Evolutionary conservation across 2,888 invertebrate species (phyloP).

Genomic region (Tachystola acroxantha): DNA sequence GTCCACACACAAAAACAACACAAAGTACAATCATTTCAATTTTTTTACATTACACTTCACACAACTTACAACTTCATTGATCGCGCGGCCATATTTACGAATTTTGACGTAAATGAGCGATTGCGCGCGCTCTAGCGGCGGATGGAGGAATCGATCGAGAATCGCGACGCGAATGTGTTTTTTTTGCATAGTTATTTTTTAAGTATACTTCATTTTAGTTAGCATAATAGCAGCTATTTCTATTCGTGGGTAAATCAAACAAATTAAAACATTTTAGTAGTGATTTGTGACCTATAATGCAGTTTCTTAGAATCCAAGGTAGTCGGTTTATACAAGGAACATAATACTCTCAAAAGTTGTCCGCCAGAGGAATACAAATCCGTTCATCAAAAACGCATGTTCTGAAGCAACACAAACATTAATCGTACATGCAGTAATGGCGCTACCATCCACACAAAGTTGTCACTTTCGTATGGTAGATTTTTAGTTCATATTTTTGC

Average conservation of each 20-base stretch:
- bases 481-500: no score
- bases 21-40: conserved; percentile 59
- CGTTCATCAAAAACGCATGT: no score
- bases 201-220: background rate
- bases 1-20: conserved; percentile 73
- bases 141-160: conserved; percentile 61
- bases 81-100: conserved; percentile 84
- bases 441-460: background rate
- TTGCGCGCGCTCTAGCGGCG: conserved; percentile 74
- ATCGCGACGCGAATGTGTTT: no score
- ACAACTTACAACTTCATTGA: conserved; percentile 83
- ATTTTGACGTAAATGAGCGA: conserved; percentile 43
- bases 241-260: no score
- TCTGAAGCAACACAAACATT: no score
- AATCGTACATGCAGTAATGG: no score
- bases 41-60: conserved; percentile 60
- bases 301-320: background rate
- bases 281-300: no score
- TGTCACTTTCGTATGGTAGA: background rate
- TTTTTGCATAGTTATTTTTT: no score
- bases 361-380: no score
- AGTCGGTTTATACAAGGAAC: background rate
- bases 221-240: background rate
- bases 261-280: no score
- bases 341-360: conserved; percentile 4